phyloP scores from a whole-genome alignment of 2,888 invertebrate genomes.

The Acanthoscelides obtectus region DNA sequence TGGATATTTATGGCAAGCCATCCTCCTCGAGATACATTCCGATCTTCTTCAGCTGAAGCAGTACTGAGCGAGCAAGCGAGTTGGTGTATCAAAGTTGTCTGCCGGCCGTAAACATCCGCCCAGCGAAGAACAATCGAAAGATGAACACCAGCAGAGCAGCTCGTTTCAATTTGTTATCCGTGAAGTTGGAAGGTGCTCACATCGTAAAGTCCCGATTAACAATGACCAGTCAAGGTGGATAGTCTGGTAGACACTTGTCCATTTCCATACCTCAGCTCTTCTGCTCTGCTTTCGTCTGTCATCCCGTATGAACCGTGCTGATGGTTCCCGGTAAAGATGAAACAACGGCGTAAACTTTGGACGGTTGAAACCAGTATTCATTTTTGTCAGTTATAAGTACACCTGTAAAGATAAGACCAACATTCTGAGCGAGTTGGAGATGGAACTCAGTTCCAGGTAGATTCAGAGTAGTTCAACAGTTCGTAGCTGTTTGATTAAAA shows the following conservation, averaged over 20 bases:
- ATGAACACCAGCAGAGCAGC: conserved; percentile 1
- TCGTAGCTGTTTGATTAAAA: too few species aligned
- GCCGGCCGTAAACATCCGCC: neutral
- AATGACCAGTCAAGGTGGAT: conserved; percentile 23
- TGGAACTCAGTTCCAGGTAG: too few species aligned
- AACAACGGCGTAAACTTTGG: too few species aligned
- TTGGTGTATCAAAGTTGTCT: neutral
- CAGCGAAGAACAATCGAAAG: neutral
- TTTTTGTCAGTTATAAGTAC: too few species aligned
- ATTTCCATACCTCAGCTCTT: too few species aligned
- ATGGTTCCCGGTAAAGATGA: too few species aligned
- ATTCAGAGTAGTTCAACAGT: too few species aligned
- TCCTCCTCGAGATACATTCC: neutral
- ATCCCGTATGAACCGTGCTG: too few species aligned
- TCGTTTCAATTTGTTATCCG: conserved; percentile 27
- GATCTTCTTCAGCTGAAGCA: neutral
- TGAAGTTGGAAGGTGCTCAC: conserved; percentile 18
- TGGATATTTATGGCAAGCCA: neutral
- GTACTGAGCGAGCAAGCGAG: neutral
- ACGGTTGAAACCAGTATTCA: too few species aligned
- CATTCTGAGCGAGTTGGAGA: too few species aligned
- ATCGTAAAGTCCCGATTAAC: conserved; percentile 31
- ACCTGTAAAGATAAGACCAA: too few species aligned
- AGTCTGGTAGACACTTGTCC: neutral
- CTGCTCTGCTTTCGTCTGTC: too few species aligned